phyloP scores from a whole-genome alignment of 2,113 vertebrate genomes.

The Saccopteryx leptura region DNA sequence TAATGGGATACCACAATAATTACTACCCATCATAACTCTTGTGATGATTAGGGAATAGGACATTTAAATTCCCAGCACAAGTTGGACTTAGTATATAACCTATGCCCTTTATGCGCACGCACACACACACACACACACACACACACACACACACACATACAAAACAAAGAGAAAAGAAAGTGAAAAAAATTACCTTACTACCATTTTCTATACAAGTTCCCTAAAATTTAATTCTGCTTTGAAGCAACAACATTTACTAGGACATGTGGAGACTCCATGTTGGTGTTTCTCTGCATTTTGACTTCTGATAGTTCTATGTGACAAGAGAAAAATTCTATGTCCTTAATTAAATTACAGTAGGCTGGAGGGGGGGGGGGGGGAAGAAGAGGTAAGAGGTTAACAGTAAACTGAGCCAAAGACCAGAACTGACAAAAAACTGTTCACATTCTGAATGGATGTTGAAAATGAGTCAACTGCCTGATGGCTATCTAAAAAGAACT shows the following conservation, averaged over 20 bases:
- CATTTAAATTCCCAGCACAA: neutral
- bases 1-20: neutral
- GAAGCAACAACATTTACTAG: neutral
- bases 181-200: neutral
- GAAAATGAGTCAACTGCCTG: neutral
- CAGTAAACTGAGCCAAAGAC: neutral
- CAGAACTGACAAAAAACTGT: neutral
- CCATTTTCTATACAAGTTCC: neutral
- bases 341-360: neutral
- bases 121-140: neutral
- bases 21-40: neutral
- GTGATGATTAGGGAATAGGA: constrained; percentile 23
- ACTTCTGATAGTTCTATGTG: neutral
- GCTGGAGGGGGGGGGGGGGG: neutral
- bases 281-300: neutral
- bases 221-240: constrained; percentile 43
- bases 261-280: neutral
- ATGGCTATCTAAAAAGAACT: neutral
- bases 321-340: neutral
- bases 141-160: neutral
- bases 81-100: neutral
- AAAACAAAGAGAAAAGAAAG: neutral
- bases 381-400: neutral
- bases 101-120: neutral
- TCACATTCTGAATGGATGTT: neutral